Evolutionary conservation across 2,888 invertebrate species (phyloP).

Genomic region (Lithophane leautieri): DNA sequence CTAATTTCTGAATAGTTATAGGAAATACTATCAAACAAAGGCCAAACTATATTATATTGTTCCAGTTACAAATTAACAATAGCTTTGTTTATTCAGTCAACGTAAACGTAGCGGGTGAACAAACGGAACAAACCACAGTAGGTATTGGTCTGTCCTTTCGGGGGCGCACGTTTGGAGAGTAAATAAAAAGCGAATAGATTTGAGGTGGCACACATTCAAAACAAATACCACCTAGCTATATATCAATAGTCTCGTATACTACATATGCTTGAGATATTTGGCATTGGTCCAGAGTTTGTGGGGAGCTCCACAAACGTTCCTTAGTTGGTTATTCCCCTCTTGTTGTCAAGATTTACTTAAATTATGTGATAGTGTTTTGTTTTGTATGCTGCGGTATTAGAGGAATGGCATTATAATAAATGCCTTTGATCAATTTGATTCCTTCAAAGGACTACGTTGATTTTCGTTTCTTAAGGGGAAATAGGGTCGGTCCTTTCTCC

Average conservation of each 20-base stretch:
- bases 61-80: conserved; percentile 32
- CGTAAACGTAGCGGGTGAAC: conserved; percentile 43
- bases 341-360: conserved; percentile 78
- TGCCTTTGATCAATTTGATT: conserved; percentile 1
- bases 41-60: conserved; percentile 25
- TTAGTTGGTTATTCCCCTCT: conserved; percentile 78
- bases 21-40: conserved; percentile 32
- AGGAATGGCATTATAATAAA: conserved; percentile 13
- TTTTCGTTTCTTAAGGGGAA: conserved; percentile 19
- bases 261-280: conserved; percentile 79
- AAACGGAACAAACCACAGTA: conserved; percentile 46
- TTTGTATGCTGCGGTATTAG: conserved; percentile 60
- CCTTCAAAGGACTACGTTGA: not conserved
- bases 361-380: conserved; percentile 76
- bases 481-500: no score
- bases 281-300: conserved; percentile 78
- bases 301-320: conserved; percentile 77
- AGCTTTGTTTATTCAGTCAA: conserved; percentile 52
- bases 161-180: conserved; percentile 64
- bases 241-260: conserved; percentile 67
- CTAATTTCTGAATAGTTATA: conserved; percentile 45
- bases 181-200: conserved; percentile 74
- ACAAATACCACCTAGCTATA: conserved; percentile 73
- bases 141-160: conserved; percentile 55
- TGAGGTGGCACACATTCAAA: conserved; percentile 74